Percentiles rank a stretch among this genome's conserved stretches.
These are phyloP conservation scores for Lagocephalus sceleratus DNA, from an alignment of 2,797 vertebrate species.

Conservation along the genomic window DNA sequence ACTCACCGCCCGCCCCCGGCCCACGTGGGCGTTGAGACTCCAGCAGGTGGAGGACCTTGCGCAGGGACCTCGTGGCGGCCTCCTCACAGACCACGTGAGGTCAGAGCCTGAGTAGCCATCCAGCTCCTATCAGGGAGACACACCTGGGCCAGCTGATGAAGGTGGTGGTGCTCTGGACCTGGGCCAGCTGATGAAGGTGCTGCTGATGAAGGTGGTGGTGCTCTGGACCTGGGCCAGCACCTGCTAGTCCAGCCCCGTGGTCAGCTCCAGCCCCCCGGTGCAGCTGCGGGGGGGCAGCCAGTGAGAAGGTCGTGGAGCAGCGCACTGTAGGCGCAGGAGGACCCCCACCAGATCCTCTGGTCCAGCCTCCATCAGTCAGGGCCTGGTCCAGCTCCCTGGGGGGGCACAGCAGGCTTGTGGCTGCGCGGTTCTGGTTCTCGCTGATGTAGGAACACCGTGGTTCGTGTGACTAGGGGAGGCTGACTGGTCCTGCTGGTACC, in stretches of 20 bases:
- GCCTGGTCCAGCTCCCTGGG: constrained; percentile 92
- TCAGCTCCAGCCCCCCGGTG: constrained; percentile 78
- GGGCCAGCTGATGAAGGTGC: no score
- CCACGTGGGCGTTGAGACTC: constrained; percentile 85
- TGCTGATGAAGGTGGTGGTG: no score
- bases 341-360: constrained; percentile 93
- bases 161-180: no score
- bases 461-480: no score
- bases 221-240: constrained; percentile 79
- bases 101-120: constrained; percentile 94
- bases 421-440: no score
- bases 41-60: constrained; percentile 88
- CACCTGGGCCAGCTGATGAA: no score
- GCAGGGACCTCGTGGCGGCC: constrained; percentile 91
- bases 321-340: constrained; percentile 82
- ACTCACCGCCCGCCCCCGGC: no score
- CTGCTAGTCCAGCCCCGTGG: constrained; percentile 81
- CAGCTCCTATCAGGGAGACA: constrained; percentile 37
- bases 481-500: no score
- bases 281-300: constrained; percentile 88
- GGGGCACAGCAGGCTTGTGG: no score
- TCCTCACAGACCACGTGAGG: constrained; percentile 92
- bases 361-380: constrained; percentile 91
- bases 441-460: no score
- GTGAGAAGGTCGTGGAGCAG: constrained; percentile 85